Evolutionary conservation across 2,797 vertebrate species (phyloP), one percentile per base, ranked within the genome.

Genomic region (Halcyon badia): DNA sequence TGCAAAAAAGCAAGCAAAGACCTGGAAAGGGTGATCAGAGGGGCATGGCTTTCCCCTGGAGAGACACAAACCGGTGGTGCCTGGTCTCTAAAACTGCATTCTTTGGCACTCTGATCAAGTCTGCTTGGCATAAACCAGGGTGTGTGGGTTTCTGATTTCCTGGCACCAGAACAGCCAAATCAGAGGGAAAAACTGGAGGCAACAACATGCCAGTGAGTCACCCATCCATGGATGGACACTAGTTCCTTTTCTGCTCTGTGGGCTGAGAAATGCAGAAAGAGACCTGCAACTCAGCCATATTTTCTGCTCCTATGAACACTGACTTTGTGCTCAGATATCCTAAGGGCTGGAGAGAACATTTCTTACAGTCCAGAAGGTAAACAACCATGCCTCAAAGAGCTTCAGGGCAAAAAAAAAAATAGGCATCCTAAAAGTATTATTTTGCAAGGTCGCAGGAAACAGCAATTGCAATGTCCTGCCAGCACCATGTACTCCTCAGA

Each of bases 121-220:
- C 56, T 79, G 62, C 57, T 58, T 95, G 95, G 94, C 94, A 91
- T 14, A 83, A 92, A 60, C 62, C 90, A 79, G 82, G 46, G 37
- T 26, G 60, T 83, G 94, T 87, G 90, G 87, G 91, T 87, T 87
- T 94, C 94, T 62, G 68, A 84, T 80, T 95, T 96, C 83, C 93
- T 97, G 95, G 95, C 87, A 97, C 83, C 85, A 92, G 56, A 94
- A 90, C 85, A 94, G 52, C 92, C 94, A 95, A 84, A 93, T 60
- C 89, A 64, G 54, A 97, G 61, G 73, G 64, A 95, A 96, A 44
- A 91, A 95, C 57, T 79, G 81, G 72, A 94, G 82, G 84, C 89
- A 97, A 94, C 85, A 94, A 92, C 85, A 95, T 95, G 70, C 93
- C 93, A 97, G 76, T 94, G 95, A 96, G 84, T 96, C 95, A 97